Conservation (phyloP, 2,113 vertebrate genomes). For the Zapornia atra region DNA sequence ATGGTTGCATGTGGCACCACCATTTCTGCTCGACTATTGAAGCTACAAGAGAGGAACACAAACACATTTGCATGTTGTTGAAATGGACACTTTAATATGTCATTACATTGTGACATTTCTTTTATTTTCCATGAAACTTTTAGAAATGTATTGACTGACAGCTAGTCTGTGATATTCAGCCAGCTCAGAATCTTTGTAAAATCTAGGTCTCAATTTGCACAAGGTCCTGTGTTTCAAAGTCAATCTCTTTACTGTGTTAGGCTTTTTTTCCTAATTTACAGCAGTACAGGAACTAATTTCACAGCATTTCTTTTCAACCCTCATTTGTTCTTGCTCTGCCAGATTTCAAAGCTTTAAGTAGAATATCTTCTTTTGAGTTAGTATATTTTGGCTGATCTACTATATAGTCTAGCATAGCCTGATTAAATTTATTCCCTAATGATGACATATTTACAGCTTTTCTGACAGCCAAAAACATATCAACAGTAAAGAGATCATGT, state of each 20-base stretch:
- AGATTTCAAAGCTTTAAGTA: conserved; percentile 9
- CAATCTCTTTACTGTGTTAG: not conserved
- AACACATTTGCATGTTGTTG: not conserved
- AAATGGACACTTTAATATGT: not conserved
- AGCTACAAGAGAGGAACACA: conserved; percentile 74
- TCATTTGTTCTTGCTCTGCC: not conserved
- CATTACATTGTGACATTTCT: not conserved
- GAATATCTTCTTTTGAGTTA: not conserved
- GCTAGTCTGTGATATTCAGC: not conserved
- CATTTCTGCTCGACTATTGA: conserved; percentile 99
- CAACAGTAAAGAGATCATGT: not conserved
- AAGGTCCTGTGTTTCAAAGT: not conserved
- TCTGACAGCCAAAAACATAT: not conserved
- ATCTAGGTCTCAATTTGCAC: not conserved
- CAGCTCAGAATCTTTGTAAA: not conserved
- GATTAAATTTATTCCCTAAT: not conserved
- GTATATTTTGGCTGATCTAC: not conserved
- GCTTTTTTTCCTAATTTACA: not conserved
- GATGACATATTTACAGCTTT: not conserved
- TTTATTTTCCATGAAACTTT: not conserved
- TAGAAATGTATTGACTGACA: not conserved
- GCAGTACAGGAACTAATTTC: not conserved
- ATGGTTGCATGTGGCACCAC: conserved; percentile 99
- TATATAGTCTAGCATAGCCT: not conserved
- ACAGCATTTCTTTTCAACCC: not conserved